Evolutionary conservation across 2,113 vertebrate species (phyloP), one percentile per base, ranked within the genome.

Genomic region (Sphaerodactylus townsendi): DNA sequence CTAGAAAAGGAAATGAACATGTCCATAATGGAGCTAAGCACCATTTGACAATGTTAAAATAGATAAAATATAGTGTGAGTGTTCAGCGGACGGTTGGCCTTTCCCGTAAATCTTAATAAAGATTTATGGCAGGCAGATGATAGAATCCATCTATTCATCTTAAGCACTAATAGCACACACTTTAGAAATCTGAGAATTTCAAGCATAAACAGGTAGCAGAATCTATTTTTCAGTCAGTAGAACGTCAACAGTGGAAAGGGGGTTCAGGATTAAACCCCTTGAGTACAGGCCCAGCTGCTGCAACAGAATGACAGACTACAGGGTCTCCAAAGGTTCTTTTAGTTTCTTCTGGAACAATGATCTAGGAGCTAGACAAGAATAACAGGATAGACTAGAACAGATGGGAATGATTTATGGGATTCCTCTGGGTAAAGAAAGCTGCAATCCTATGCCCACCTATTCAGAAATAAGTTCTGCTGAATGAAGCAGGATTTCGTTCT

Each of bases 51-150:
- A 70, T 76, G 48, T 62, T 75, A 86, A 71, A 62, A n/a, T 23
- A 59, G 21, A 59, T 37, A 84, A 37, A 70, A 77, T 75, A 46
- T 17, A 28, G 15, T 44, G n/a, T 70, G 72, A 78, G 56, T 78
- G 28, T 72, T 79, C 76, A 85, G 75, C 73, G 77, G 44, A 48
- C 48, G 33, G 48, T 64, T 79, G 69, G 44, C 37, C 59, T 79
- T 79, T 66, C 44, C 59, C 21, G 11, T 79, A 73, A 79, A 37
- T 70, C 72, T 83, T 85, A 80, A 86, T 76, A 70, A 85, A 74
- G 44, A 85, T 56, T 59, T 14, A 0, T 68, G 53, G 39, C 66
- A 37, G 5, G 41, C 11, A 79, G 73, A 64, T 56, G 13, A 64
- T 28, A 41, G n/a, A 35, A 66, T 50, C 84, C 62, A 23, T 5